Evolutionary conservation across 2,113 vertebrate species (phyloP).

Genomic region (Sinocyclocheilus rhinocerous): DNA sequence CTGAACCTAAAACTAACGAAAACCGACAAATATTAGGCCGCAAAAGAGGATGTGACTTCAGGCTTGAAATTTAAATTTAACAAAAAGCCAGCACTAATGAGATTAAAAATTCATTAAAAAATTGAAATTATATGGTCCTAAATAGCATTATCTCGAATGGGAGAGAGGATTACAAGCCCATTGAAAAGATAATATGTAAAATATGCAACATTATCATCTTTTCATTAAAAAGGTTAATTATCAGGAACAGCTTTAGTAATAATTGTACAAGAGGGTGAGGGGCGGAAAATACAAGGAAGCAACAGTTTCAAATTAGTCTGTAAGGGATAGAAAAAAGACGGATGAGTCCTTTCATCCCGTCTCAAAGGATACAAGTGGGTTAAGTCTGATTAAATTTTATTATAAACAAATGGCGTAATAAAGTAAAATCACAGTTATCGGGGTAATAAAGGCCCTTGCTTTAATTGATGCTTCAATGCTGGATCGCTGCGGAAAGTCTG

Average conservation of each 20-base stretch:
- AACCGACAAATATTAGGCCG: neutral
- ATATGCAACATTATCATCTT: conserved; percentile 21
- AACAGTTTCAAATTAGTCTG: conserved; percentile 1
- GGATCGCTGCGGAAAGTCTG: conserved; percentile 7
- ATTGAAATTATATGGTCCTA: neutral
- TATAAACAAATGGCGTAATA: conserved; percentile 35
- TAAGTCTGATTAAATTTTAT: conserved; percentile 24
- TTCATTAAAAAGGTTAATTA: conserved; percentile 41
- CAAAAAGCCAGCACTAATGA: conserved; percentile 30
- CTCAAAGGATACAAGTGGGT: conserved; percentile 1
- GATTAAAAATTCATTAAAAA: conserved; percentile 35
- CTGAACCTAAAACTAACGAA: neutral
- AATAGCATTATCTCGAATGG: neutral
- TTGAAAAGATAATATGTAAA: conserved; percentile 34
- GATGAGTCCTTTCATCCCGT: conserved; percentile 19
- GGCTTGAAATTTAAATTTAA: conserved; percentile 24
- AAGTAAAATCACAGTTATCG: conserved; percentile 20
- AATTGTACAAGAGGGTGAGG: neutral
- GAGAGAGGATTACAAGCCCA: conserved; percentile 39
- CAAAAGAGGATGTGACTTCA: conserved; percentile 5
- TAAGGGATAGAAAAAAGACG: neutral
- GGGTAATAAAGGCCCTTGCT: conserved; percentile 10
- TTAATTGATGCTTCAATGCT: conserved; percentile 31
- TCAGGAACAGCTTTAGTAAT: conserved; percentile 25
- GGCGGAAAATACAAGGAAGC: neutral